These are phyloP conservation scores for Orchestia grillus DNA, from an alignment of 1,140 invertebrate species.

Conservation along the genomic window DNA sequence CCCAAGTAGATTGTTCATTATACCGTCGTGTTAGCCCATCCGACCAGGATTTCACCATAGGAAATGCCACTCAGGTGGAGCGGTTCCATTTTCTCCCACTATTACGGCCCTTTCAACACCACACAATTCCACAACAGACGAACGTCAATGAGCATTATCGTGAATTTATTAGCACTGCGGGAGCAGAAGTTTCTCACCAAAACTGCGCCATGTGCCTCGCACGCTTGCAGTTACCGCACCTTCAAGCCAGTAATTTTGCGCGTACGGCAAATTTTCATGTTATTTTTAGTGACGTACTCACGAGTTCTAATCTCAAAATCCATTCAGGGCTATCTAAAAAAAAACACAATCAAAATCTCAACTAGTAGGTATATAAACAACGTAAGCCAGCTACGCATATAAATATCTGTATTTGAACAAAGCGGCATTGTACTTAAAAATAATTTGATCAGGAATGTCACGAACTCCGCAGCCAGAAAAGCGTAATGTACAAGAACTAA, in stretches of 20 bases:
- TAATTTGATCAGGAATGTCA: slow-evolving; percentile 9
- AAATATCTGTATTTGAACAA: background rate
- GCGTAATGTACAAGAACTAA: no score
- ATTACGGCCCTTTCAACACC: no score
- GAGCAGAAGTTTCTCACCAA: background rate
- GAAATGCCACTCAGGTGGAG: no score
- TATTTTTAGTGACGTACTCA: background rate
- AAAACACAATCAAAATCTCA: background rate
- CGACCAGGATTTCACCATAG: no score
- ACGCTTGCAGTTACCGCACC: background rate
- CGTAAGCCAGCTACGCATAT: background rate
- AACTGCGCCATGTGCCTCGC: background rate
- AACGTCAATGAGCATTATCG: background rate
- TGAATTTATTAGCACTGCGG: background rate
- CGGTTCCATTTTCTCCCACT: no score
- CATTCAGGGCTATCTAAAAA: background rate
- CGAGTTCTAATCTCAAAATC: background rate
- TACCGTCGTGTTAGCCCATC: background rate
- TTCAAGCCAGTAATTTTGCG: background rate
- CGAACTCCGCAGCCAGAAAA: background rate
- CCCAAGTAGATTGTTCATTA: background rate
- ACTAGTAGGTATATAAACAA: background rate
- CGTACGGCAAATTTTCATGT: background rate
- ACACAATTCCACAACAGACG: background rate
- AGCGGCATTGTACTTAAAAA: background rate